Conservation (phyloP, 2,113 vertebrate species). For the Lucifuga dentata region DNA sequence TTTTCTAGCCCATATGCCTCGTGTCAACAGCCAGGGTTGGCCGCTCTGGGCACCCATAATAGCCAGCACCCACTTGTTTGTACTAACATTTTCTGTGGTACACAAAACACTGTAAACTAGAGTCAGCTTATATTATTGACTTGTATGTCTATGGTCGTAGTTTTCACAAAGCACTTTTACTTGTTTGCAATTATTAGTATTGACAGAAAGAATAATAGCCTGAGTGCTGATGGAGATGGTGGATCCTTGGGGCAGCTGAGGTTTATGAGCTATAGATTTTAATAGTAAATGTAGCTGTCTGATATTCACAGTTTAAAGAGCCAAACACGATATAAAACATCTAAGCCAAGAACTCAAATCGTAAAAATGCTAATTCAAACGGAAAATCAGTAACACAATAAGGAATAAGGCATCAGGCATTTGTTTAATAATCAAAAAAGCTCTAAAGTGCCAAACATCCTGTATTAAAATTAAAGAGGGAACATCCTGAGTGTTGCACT, state of each 20-base stretch:
- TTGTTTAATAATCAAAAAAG: slow-evolving; percentile 10
- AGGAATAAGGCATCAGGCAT: no score
- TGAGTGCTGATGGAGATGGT: neutral
- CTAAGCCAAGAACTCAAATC: neutral
- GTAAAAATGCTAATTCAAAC: no score
- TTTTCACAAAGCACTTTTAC: neutral
- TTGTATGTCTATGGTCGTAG: neutral
- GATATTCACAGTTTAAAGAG: neutral
- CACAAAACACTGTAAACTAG: neutral
- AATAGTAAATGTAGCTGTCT: neutral
- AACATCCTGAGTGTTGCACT: neutral
- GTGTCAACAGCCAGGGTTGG: neutral
- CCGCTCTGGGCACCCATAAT: neutral
- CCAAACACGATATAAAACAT: neutral
- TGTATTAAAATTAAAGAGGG: neutral
- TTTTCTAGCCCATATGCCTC: neutral
- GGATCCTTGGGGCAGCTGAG: neutral
- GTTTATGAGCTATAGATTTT: no score
- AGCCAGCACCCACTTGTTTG: neutral
- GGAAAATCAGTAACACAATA: no score
- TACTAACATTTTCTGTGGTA: neutral
- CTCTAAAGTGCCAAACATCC: no score
- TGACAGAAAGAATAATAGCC: neutral
- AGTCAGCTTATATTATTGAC: neutral
- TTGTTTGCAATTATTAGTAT: neutral